Percentiles rank a stretch among this genome's conserved stretches.
phyloP scores from a whole-genome alignment of 2,888 invertebrate species.

The Zygogramma bicolorata region DNA sequence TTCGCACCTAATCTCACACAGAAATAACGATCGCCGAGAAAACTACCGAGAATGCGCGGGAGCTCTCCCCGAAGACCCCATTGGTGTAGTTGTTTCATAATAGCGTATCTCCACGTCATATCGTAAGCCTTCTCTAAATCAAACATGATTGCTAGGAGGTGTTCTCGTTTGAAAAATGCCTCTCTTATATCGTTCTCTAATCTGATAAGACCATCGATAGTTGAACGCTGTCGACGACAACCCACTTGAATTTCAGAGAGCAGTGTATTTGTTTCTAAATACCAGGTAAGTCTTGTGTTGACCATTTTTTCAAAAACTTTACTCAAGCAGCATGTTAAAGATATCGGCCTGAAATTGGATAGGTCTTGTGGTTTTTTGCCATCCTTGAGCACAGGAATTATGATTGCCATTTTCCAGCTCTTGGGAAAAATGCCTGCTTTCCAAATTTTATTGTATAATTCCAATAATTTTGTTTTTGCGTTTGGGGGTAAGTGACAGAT shows the following conservation, averaged over 20 bases:
- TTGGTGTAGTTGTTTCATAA: too few relatives aligned
- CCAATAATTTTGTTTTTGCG: conserved; percentile 1
- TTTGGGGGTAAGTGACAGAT: neutral
- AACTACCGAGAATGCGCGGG: too few relatives aligned
- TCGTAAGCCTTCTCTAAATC: conserved; percentile 23
- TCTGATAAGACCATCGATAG: conserved; percentile 5
- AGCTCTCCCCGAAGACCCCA: too few relatives aligned
- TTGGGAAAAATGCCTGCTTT: conserved; percentile 5
- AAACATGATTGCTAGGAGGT: conserved; percentile 20
- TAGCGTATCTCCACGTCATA: too few relatives aligned
- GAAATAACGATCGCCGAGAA: too few relatives aligned
- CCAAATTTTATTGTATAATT: conserved; percentile 27
- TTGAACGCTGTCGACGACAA: conserved; percentile 5
- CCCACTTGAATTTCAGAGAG: conserved; percentile 12
- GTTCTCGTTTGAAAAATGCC: conserved; percentile 2
- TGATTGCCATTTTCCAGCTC: conserved; percentile 18
- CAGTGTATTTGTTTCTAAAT: conserved; percentile 12
- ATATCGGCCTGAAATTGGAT: conserved; percentile 22
- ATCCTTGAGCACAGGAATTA: conserved; percentile 24
- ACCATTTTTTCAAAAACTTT: conserved; percentile 33
- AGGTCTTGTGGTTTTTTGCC: conserved; percentile 3
- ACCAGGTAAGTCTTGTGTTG: conserved; percentile 15
- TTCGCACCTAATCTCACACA: too few relatives aligned
- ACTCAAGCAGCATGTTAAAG: conserved; percentile 23
- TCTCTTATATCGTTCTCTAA: conserved; percentile 19